These are phyloP conservation scores for Capitulum mitella DNA, from an alignment of 2,888 invertebrate species.

Conservation along the genomic window DNA sequence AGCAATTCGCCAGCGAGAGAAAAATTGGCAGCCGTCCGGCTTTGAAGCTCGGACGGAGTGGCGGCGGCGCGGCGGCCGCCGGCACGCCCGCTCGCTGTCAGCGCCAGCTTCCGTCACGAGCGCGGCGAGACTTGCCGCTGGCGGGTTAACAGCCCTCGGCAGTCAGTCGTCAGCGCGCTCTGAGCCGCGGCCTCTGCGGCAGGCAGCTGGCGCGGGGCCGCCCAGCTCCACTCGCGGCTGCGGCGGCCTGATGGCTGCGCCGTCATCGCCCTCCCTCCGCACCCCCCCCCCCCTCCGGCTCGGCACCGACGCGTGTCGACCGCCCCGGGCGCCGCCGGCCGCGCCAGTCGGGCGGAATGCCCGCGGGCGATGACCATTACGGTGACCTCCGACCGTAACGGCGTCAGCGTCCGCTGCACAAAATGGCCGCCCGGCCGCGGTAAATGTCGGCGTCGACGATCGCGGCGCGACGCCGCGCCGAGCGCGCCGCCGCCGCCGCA, in stretches of 20 bases:
- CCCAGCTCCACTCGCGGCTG: background rate
- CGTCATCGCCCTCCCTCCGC: background rate
- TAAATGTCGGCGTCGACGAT: background rate
- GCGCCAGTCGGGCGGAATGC: background rate
- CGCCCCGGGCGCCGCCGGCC: background rate
- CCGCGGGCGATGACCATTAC: background rate
- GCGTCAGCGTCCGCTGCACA: background rate
- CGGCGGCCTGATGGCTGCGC: background rate
- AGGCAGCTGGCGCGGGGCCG: no score
- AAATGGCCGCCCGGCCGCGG: background rate
- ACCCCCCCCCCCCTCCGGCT: background rate
- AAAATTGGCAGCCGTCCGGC: background rate
- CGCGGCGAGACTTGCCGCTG: no score
- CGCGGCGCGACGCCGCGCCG: background rate
- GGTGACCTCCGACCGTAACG: background rate
- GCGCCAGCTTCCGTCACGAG: no score
- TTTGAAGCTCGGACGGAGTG: no score
- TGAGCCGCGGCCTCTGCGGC: no score
- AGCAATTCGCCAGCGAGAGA: background rate
- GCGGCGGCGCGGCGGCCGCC: no score
- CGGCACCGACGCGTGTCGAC: background rate
- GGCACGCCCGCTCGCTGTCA: no score
- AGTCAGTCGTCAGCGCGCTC: no score
- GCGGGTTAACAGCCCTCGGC: no score
- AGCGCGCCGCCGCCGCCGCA: background rate